Base-by-base conservation (phyloP, 2,888 invertebrate genomes). In the Penaeus monodon region DNA sequence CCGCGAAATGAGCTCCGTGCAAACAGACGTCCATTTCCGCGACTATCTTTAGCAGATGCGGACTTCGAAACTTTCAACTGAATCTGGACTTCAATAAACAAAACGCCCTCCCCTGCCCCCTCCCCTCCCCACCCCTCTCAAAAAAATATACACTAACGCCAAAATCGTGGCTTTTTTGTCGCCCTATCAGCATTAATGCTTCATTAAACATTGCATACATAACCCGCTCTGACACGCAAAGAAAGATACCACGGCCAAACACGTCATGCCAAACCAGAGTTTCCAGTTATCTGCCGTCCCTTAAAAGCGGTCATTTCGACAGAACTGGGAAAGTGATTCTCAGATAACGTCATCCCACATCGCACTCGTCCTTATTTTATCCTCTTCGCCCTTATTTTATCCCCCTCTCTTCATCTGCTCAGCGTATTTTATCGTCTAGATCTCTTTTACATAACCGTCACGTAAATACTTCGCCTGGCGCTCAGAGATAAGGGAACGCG, bases 171-270 rank as follows among this genome's bases (percentile, higher is more conserved):
- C 73, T 73, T 73, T 73, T 73, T 49, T 73, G 33, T 64, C 64
- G 49, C n/a, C 74, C 79, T 85, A 85, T 85, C 85, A 85, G 85
- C 73, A 80, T 85, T 85, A 85, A 85, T 85, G 85, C 80, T 85
- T 81, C 80, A 81, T 85, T 85, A 85, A 85, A 80, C 85, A 85
- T 73, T 85, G 85, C 85, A 85, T 80, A 85, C 85, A 85, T 85
- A 85, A 85, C 85, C 74, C 64, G 29, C 68, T 29, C 64, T n/a
- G 80, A 85, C 85, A 74, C 80, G 79, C 80, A 64, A 70, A 57
- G 79, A 77, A 73, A 79, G 83, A 83, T 83, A 77, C 76, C 17
- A 22, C n/a, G 27, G n/a, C n/a, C 68, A 68, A 24, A 27, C 68
- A 68, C 68, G 68, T 73, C 73, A 38, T 73, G 29, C 73, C n/a